Evolutionary conservation across 2,797 vertebrate genomes (phyloP).

Genomic region (Glossophaga mutica): DNA sequence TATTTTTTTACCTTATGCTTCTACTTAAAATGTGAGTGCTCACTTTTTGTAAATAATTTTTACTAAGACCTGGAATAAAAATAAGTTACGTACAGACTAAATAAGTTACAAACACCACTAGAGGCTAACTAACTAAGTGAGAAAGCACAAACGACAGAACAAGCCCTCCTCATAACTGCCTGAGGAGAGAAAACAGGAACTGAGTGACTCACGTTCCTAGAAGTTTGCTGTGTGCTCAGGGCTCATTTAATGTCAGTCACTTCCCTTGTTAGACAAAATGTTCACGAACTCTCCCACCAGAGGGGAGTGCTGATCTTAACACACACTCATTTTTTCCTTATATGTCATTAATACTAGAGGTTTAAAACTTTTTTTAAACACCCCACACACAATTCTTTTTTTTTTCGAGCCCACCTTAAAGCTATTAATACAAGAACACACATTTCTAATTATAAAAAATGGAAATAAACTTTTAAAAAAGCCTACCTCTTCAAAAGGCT

Average conservation of each 20-base stretch:
- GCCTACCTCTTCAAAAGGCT: neutral
- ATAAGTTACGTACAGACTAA: conserved; percentile 3
- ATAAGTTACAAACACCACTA: neutral
- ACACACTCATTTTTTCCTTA: neutral
- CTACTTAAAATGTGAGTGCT: neutral
- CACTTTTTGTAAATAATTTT: neutral
- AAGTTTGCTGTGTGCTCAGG: neutral
- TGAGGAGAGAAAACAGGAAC: neutral
- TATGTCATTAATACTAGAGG: neutral
- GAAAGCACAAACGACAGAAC: neutral
- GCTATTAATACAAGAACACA: neutral
- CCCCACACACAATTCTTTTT: no score
- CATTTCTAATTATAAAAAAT: neutral
- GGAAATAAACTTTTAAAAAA: neutral
- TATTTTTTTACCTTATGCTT: neutral
- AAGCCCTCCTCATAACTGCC: neutral
- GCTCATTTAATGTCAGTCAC: neutral
- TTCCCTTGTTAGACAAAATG: neutral
- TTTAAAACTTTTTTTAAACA: neutral
- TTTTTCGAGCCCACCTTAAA: neutral
- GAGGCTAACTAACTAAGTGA: neutral
- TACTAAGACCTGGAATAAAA: neutral
- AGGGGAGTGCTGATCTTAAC: neutral
- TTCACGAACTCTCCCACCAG: neutral
- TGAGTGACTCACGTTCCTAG: neutral